Evolutionary conservation across 1,140 invertebrate genomes (phyloP).

Genomic region (Atta cephalotes): DNA sequence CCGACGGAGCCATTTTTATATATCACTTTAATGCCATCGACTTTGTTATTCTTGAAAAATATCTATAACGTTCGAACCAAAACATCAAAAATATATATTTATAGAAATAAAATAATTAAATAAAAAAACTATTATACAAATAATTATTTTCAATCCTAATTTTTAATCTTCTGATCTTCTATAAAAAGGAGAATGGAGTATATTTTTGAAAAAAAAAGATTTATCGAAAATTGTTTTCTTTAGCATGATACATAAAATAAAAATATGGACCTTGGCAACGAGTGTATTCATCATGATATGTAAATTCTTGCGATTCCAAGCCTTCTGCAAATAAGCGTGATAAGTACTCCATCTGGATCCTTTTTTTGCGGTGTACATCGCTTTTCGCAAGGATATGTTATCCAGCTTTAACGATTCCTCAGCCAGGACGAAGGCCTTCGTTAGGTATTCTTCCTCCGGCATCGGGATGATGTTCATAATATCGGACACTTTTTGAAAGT

Average conservation of each 20-base stretch:
- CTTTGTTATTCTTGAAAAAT: constrained; percentile 75
- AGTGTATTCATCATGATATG: constrained; percentile 90
- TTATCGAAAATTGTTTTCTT: background rate
- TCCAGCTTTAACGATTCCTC: constrained; percentile 77
- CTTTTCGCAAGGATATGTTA: constrained; percentile 85
- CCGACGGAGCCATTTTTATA: constrained; percentile 81
- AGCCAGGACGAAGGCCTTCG: constrained; percentile 75
- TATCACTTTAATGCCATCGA: constrained; percentile 86
- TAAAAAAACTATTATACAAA: background rate
- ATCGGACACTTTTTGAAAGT: constrained; percentile 85
- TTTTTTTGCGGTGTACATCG: constrained; percentile 87
- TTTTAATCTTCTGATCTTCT: background rate
- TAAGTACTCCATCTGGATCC: constrained; percentile 90
- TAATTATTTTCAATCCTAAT: background rate
- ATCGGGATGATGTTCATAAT: constrained; percentile 85
- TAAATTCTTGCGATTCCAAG: constrained; percentile 89
- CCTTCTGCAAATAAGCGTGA: constrained; percentile 90
- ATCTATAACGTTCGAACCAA: constrained; percentile 71
- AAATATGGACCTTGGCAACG: constrained; percentile 85
- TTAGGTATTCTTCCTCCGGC: constrained; percentile 79
- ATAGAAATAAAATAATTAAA: background rate
- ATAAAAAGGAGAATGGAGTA: background rate
- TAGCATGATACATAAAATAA: background rate
- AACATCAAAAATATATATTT: background rate
- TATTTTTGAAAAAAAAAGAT: background rate